Evolutionary conservation across 1,140 invertebrate genomes (phyloP), one percentile per base, ranked within the genome.

Genomic region (Cheumatopsyche charites): DNA sequence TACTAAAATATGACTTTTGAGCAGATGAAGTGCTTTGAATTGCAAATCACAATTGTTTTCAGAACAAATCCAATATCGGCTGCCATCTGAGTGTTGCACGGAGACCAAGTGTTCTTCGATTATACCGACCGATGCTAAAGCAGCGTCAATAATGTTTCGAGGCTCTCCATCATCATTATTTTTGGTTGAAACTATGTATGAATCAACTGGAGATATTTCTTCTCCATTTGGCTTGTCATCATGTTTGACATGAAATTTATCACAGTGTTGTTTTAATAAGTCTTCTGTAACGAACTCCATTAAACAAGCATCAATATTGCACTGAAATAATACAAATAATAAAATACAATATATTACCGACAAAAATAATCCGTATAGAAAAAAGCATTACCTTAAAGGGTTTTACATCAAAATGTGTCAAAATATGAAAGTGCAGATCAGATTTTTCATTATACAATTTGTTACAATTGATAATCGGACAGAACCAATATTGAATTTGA

Each of bases 1-100:
- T n/a, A 65, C 62, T 13, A 76, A 47, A 15, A 76, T 68, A 45
- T 76, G 74, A 65, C 71, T 76, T 61, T 69, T 71, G 11, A 76
- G 69, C 55, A 73, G 26, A 49, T 73, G 71, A n/a, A 67, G 68
- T 0, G 69, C 70, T 52, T 76, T 76, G 45, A 76, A 76, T 4
- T 49, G 73, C 26, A 72, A 70, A 23, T 73, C 36, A 13, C 74
- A 76, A 19, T 67, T 66, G 4, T 13, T 29, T 21, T 66, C 21
- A 12, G 72, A 69, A 41, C 74, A 76, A 5, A 72, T 17, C 74
- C 74, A 76, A 36, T 55, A 41, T 1, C 69, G 52, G 3, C 47
- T 23, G 15, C 71, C 72, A 19, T 76, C 72, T 23, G 69, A 25
- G 7, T 65, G 58, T 41, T 62, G 42, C n/a, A 63, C 45, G 0